phyloP scores from a whole-genome alignment of 1,140 invertebrate species.

The Schlechtendalia chinensis region DNA sequence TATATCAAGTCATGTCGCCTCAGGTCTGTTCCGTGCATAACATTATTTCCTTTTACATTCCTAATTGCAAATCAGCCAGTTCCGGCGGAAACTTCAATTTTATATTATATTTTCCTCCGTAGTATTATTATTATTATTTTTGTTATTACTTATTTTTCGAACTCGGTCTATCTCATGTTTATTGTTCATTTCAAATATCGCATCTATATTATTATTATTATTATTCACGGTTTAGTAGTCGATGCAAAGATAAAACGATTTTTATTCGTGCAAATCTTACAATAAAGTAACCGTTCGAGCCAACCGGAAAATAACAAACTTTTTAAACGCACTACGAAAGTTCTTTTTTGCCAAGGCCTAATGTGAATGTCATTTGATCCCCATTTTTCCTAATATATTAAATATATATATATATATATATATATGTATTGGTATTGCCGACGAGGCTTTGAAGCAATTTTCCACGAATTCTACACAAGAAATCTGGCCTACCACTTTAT shows the following conservation, averaged over 20 bases:
- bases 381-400: constrained; percentile 38
- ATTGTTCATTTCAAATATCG: constrained; percentile 26
- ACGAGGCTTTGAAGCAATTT: constrained; percentile 27
- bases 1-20: constrained; percentile 22
- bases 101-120: constrained; percentile 4
- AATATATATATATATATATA: neutral
- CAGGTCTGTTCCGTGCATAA: constrained; percentile 32
- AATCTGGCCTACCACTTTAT: constrained; percentile 44
- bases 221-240: neutral
- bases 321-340: constrained; percentile 34
- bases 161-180: constrained; percentile 5
- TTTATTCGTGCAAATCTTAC: constrained; percentile 2
- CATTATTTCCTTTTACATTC: constrained; percentile 42
- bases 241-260: constrained; percentile 18
- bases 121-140: constrained; percentile 10
- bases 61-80: constrained; percentile 46
- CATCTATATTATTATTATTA: neutral
- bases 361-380: constrained; percentile 33
- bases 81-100: constrained; percentile 46
- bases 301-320: constrained; percentile 29
- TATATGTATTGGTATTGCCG: neutral
- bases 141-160: constrained; percentile 24
- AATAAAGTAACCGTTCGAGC: neutral
- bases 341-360: constrained; percentile 27
- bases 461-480: constrained; percentile 3